phyloP scores from a whole-genome alignment of 2,797 vertebrate genomes.

The Neoniphon sammara region DNA sequence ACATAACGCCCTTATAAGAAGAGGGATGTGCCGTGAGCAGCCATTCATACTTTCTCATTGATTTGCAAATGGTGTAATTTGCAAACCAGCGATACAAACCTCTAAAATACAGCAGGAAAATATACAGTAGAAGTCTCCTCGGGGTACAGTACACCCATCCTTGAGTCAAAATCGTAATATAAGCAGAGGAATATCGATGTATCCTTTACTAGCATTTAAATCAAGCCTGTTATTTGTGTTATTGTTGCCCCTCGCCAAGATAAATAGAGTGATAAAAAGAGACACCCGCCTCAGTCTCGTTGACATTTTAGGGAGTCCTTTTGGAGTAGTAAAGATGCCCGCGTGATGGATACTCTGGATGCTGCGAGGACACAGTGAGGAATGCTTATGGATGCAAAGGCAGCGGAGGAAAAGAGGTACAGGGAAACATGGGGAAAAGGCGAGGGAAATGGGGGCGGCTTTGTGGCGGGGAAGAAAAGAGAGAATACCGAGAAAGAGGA shows the following conservation, averaged over 20 bases:
- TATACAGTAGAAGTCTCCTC: slow-evolving; percentile 19
- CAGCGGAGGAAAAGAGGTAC: slow-evolving; percentile 15
- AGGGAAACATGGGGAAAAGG: slow-evolving; percentile 17
- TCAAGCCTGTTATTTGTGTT: slow-evolving; percentile 76
- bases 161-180: slow-evolving; percentile 42
- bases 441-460: slow-evolving; percentile 1
- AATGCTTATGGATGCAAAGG: slow-evolving; percentile 54
- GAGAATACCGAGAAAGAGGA: slow-evolving; percentile 2
- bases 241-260: slow-evolving; percentile 68
- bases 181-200: slow-evolving; percentile 64
- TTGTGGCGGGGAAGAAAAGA: slow-evolving; percentile 10
- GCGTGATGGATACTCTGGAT: slow-evolving; percentile 74
- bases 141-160: slow-evolving; percentile 17
- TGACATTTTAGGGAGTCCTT: slow-evolving; percentile 82
- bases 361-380: slow-evolving; percentile 54
- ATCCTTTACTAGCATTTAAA: slow-evolving; percentile 75
- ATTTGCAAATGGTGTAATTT: slow-evolving; percentile 56
- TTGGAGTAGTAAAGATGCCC: slow-evolving; percentile 78
- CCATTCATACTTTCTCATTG: slow-evolving; percentile 36
- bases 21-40: slow-evolving; percentile 35
- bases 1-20: slow-evolving; percentile 12
- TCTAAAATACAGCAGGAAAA: slow-evolving; percentile 39
- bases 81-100: slow-evolving; percentile 37
- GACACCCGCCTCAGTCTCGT: slow-evolving; percentile 47
- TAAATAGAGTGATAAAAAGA: slow-evolving; percentile 74